Evolutionary conservation across 2,888 invertebrate species (phyloP), one percentile per base, ranked within the genome.

Genomic region (Heliothis peltigera): DNA sequence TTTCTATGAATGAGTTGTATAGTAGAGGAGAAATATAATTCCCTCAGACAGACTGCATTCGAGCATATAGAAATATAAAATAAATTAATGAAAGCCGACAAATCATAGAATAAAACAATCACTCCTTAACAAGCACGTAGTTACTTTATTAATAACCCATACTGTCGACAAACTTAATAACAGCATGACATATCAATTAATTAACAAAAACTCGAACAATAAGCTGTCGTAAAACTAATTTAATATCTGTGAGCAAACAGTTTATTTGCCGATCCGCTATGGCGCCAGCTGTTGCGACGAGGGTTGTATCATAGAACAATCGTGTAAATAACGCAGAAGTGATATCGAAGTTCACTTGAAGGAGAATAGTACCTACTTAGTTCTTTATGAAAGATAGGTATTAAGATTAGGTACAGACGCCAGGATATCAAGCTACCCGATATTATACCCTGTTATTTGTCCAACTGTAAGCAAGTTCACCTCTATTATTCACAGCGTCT

Each of bases 211-310:
- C 69, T 70, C 73, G 74, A 84, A 85, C 83, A 84, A 83, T 70
- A 75, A 78, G 77, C 81, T 82, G 80, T 80, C 82, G 79, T 83
- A 83, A 83, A 87, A 87, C 85, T 86, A 87, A 88, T 87, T 87
- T 85, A 86, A 88, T 86, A 81, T 81, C 79, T 87, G 80, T 84
- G 82, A 84, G 86, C 84, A 89, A 87, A 89, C 86, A 86, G 85
- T 89, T 86, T 88, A 87, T 88, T 89, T 87, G 86, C 77, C 82
- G 79, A 82, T 82, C 81, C 69, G 79, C 85, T 84, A 62, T 78
- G 87, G 86, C 87, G 89, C 86, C 92, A 89, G 91, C 88, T 92
- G 91, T 79, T 81, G 52, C 81, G 77, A 83, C 82, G 78, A 85
- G 89, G 89, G 89, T 78, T 70, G 66, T 54, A 48, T 4, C 76